These are phyloP conservation scores for Coracias cyanogaster DNA, from an alignment of 2,797 vertebrate species.

Conservation along the genomic window DNA sequence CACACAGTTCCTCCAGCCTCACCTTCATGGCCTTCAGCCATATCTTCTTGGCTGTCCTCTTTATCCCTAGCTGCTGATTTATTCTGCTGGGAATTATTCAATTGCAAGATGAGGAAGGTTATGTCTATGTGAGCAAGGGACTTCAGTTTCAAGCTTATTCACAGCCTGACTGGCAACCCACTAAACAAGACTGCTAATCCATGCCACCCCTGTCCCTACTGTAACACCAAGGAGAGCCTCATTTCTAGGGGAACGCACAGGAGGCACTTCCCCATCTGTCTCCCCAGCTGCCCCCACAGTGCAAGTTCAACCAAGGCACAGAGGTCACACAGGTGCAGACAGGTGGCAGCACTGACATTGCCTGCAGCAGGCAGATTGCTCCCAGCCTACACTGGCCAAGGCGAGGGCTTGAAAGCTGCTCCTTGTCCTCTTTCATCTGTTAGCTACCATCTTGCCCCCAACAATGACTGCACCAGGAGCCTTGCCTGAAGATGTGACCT, in stretches of 20 bases:
- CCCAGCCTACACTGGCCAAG: background rate
- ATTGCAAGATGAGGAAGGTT: background rate
- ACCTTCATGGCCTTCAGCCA: background rate
- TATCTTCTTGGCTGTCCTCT: background rate
- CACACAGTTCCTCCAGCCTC: background rate
- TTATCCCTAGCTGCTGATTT: background rate
- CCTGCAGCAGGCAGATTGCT: background rate
- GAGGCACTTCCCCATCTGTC: accelerated
- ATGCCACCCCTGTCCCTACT: accelerated
- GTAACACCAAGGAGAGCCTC: background rate
- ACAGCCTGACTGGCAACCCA: background rate
- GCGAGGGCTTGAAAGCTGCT: background rate
- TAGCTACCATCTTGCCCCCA: background rate
- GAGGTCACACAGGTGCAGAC: accelerated
- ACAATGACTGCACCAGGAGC: background rate
- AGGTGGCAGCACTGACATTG: no score
- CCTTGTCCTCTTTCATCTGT: background rate
- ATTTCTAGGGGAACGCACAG: accelerated
- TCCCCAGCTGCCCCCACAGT: accelerated
- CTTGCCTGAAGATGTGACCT: background rate
- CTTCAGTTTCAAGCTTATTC: background rate
- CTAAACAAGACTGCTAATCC: background rate
- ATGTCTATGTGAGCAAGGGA: accelerated
- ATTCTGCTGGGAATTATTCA: background rate
- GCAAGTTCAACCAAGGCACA: accelerated